Percentiles rank a stretch among this genome's conserved stretches.
These are phyloP conservation scores for Miniopterus natalensis DNA, from an alignment of 2,113 vertebrate species.

Conservation along the genomic window DNA sequence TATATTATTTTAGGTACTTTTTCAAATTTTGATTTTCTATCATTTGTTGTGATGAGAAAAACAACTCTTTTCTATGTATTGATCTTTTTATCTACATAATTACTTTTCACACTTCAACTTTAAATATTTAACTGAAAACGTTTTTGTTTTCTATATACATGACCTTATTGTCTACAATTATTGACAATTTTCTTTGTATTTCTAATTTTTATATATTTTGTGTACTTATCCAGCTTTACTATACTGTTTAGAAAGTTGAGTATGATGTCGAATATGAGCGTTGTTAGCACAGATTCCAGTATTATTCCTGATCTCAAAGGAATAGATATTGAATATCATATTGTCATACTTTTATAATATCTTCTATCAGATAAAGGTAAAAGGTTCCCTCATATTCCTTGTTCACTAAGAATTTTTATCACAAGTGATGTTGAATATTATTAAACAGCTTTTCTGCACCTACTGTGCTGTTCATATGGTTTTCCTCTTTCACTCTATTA, in stretches of 20 bases:
- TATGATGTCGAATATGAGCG: not conserved
- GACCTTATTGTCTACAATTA: not conserved
- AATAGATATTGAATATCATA: not conserved
- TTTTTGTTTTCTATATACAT: not conserved
- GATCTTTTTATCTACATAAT: not conserved
- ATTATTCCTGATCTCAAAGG: not conserved
- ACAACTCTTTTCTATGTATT: not conserved
- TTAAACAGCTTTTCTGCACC: not conserved
- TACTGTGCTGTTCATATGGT: not conserved
- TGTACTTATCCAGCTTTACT: not conserved
- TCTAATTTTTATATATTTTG: not conserved
- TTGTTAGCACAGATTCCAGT: not conserved
- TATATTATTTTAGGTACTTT: not conserved
- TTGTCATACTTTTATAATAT: not conserved
- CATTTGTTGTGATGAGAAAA: constrained; percentile 30
- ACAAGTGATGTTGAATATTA: not conserved
- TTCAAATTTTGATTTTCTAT: constrained; percentile 6
- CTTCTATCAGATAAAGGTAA: not conserved
- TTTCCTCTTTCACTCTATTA: not conserved
- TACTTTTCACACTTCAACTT: not conserved
- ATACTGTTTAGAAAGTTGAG: not conserved
- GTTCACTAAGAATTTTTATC: constrained; percentile 34
- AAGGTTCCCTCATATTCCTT: not conserved
- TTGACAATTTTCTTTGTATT: not conserved
- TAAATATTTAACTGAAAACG: not conserved